Base-by-base conservation (phyloP, 2,113 vertebrate species). In the Pseudorasbora parva region DNA sequence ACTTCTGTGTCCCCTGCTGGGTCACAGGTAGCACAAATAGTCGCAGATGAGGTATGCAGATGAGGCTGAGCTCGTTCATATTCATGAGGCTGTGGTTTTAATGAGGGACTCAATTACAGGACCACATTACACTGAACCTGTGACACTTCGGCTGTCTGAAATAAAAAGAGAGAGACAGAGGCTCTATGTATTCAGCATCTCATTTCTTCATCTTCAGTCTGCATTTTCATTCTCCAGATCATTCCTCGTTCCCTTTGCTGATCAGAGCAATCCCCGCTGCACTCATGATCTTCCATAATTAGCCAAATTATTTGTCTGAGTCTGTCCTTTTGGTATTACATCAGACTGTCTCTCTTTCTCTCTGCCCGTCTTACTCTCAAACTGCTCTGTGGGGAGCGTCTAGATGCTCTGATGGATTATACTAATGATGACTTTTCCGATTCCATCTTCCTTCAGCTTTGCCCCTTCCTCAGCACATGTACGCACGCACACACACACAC, bases 371-470 rank as follows among this genome's bases (percentile, higher is more conserved):
- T 60, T 17, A 3, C 45, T 81, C 62, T 69, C 47, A 51, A 23
- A 69, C 23, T 15, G 47, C 73, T 76, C 59, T 77, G 72, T 41
- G 23, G 82, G 82, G 82, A 66, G 57, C 57, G 73, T 84, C 73
- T 68, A 56, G 57, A 60, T n/a, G 30, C 57, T 64, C 30, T 78
- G 82, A 84, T 84, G 60, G 60, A 84, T 84, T 76, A 84, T 78
- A 9, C 82, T 84, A 84, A 78, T 83, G 82, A 84, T 84, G 82
- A 68, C 82, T 77, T 56, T 77, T 77, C 56, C 82, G 9, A 68
- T 75, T 66, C 82, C 57, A 76, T 76, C 82, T 76, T 64, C 45
- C 59, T 77, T 45, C 60, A 77, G 82, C 57, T 54, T 68, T 68
- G 45, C 47, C 21, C 45, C 62, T 64, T 73, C 41, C 41, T 11